Percentiles rank a stretch among this genome's conserved stretches.
phyloP scores from a whole-genome alignment of 92 coral and sea anemone species.

The Pocillopora grandis region DNA sequence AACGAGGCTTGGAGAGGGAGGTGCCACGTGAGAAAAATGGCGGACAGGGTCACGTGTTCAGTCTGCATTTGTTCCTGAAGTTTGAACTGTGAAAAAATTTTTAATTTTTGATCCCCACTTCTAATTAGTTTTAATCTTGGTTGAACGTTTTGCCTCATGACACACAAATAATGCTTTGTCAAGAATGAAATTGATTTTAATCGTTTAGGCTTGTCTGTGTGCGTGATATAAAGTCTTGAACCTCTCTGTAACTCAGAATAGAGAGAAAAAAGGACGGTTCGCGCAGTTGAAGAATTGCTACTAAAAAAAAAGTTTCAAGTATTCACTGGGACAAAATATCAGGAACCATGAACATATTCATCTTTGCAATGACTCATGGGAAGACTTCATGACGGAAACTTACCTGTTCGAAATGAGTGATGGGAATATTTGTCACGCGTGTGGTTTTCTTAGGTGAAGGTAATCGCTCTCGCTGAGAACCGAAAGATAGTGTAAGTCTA shows the following conservation, averaged over 20 bases:
- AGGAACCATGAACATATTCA: neutral
- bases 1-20: conserved; percentile 84
- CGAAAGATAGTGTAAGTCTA: conserved; percentile 48
- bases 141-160: no score
- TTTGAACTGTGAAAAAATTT: no score
- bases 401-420: conserved; percentile 65
- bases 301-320: neutral
- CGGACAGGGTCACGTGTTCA: conserved; percentile 29
- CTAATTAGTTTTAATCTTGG: no score
- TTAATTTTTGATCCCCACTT: no score
- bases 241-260: no score
- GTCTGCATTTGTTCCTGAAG: neutral
- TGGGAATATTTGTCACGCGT: conserved; percentile 96
- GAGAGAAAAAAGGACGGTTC: no score
- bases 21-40: conserved; percentile 92
- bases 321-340: neutral
- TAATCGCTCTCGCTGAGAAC: conserved; percentile 21
- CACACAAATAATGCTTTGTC: no score
- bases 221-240: no score
- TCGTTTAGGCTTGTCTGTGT: no score
- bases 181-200: no score
- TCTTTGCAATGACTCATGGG: conserved; percentile 25
- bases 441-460: conserved; percentile 56
- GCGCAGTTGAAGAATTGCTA: neutral
- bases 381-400: conserved; percentile 6